Base-by-base conservation (phyloP, 2,797 vertebrate genomes). In the Furcifer pardalis region DNA sequence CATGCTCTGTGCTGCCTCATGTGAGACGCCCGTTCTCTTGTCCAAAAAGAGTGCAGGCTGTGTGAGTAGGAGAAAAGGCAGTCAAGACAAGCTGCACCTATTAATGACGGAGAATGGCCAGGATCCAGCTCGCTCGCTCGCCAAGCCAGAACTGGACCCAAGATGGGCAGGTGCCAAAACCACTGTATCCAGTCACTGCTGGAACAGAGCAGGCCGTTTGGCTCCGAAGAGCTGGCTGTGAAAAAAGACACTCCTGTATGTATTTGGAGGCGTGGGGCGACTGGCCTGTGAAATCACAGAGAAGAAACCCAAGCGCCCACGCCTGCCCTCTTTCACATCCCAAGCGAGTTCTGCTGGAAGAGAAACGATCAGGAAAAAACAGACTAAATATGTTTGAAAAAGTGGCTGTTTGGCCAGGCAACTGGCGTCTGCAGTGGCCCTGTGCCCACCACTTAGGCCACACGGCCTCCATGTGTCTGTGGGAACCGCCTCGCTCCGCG, bases 101-200 rank as follows among this genome's bases (percentile, higher is more conserved):
- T 1, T 0, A 71, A 82, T 49, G 46, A 81, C 84, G 23, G 7
- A 68, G 1, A 40, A 78, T 87, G 87, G 92, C 89, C 72, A 5
- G 0, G 2, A 2, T 82, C 87, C 92, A 92, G 75, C 40, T 77
- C 46, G 4, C 68, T 71, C 62, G 68, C 42, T 1, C 52, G 3
- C 0, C 44, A 74, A 86, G 84, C 87, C 86, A 92, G 88, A 91
- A 87, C 77, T 84, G 89, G 94, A 92, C 73, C 89, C 90, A 82
- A 77, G 25, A 69, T 69, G 79, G 73, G 25, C 40, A 74, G 32
- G 12, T 25, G 35, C 73, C 84, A 81, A 65, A 81, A 76, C 62
- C 56, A 5, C 84, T 69, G 25, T 9, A 77, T 84, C 89, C 88
- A 85, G 46, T 75, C 0, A 0, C 1, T 0, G 62, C 77, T 79